These are phyloP conservation scores for Lordiphosa mommai DNA, from an alignment of 1,140 invertebrate genomes.

Conservation along the genomic window DNA sequence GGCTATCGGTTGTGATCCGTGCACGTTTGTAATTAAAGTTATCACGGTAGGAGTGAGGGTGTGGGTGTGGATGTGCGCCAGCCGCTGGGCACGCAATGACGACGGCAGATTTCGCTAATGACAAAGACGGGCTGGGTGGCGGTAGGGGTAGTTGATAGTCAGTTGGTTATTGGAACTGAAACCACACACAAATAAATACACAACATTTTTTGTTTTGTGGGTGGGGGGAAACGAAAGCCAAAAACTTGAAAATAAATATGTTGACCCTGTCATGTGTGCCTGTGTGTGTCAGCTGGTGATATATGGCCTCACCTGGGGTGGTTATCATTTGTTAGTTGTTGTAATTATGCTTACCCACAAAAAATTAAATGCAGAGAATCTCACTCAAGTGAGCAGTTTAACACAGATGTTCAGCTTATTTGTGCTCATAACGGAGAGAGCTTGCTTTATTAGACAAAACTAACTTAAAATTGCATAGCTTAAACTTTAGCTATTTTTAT, in stretches of 20 bases:
- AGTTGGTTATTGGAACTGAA: conserved; percentile 10
- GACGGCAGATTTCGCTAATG: conserved; percentile 48
- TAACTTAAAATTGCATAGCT: too few relatives aligned
- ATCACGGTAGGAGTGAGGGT: not conserved
- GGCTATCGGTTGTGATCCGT: conserved; percentile 31
- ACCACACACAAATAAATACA: not conserved
- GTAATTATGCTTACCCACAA: conserved; percentile 2
- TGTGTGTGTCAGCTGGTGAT: conserved; percentile 22
- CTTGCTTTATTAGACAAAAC: too few relatives aligned
- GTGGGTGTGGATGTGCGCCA: not conserved
- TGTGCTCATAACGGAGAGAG: too few relatives aligned
- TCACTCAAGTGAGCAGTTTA: too few relatives aligned
- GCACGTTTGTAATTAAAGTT: conserved; percentile 42
- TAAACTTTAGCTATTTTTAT: too few relatives aligned
- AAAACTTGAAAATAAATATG: conserved; percentile 6
- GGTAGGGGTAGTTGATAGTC: not conserved
- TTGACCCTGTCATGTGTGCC: conserved; percentile 11
- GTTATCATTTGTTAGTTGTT: not conserved
- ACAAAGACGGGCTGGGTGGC: not conserved
- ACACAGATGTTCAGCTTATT: too few relatives aligned
- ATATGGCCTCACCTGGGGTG: conserved; percentile 21
- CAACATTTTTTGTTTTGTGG: not conserved
- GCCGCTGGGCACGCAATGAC: conserved; percentile 23
- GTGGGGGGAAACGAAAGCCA: not conserved
- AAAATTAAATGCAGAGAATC: too few relatives aligned